Percentiles rank a stretch among this genome's conserved stretches.
Conservation (phyloP, 2,113 vertebrate genomes). For the Sula dactylatra region DNA sequence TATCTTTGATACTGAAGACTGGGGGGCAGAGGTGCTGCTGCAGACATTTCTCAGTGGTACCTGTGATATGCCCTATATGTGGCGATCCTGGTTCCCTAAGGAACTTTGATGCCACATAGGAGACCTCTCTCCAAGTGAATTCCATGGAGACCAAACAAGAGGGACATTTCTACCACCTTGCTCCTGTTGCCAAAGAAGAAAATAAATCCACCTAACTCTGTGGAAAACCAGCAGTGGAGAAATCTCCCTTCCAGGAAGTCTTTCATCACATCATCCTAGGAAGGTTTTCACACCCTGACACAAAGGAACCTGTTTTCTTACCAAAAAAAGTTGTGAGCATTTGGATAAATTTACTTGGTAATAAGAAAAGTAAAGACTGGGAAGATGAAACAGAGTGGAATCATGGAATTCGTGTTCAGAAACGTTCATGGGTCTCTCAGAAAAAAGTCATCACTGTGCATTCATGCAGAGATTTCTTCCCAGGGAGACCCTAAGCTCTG, state of each 20-base stretch:
- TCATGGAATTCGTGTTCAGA: neutral
- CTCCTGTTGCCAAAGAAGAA: neutral
- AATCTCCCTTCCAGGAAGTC: neutral
- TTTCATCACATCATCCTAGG: neutral
- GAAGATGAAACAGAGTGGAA: neutral
- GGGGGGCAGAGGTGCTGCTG: neutral
- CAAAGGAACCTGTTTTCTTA: neutral
- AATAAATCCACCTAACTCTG: neutral
- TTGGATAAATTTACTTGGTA: neutral
- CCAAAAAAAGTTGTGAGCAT: neutral
- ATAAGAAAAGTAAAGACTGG: neutral
- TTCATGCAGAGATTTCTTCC: neutral
- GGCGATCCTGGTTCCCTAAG: neutral
- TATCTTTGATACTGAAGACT: neutral
- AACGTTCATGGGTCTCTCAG: neutral
- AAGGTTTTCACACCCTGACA: neutral
- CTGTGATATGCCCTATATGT: neutral
- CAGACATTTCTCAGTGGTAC: neutral
- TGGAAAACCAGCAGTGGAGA: neutral
- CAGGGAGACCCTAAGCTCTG: neutral
- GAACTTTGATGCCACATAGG: neutral
- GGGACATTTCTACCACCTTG: neutral
- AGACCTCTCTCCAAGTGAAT: neutral
- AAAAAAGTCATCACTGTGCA: neutral
- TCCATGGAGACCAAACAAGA: neutral